A percentile compares a stretch with the other conserved stretches of the same genome.
phyloP scores from a whole-genome alignment of 2,888 invertebrate genomes.

The Dynastes tityus region DNA sequence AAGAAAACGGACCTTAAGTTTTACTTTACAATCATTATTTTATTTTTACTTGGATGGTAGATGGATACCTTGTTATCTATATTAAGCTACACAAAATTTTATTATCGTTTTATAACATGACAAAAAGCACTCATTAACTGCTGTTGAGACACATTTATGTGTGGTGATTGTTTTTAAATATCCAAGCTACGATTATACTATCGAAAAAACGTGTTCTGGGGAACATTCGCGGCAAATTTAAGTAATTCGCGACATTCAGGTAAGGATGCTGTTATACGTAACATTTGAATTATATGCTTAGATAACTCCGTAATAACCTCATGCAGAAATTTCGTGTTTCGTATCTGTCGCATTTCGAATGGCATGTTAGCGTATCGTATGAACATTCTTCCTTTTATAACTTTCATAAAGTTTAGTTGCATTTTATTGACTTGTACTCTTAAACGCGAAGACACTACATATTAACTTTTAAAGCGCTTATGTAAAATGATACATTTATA shows the following conservation, averaged over 20 bases:
- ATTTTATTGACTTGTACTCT: constrained; percentile 18
- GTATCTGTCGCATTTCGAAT: constrained; percentile 6
- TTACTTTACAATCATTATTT: constrained; percentile 31
- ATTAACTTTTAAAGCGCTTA: constrained; percentile 22
- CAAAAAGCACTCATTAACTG: no score
- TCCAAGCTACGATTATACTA: no score
- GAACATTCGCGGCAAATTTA: no score
- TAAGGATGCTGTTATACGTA: no score
- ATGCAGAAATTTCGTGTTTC: constrained; percentile 3
- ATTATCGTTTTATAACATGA: neutral
- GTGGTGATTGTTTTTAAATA: no score
- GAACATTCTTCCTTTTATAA: constrained; percentile 38
- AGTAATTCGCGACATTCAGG: no score
- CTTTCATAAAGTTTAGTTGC: constrained; percentile 35
- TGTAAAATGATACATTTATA: constrained; percentile 4
- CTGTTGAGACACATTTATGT: no score
- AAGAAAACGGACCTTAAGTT: constrained; percentile 29
- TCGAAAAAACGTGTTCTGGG: no score
- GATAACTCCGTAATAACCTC: neutral
- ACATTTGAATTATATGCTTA: no score
- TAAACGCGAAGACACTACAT: constrained; percentile 12
- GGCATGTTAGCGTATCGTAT: constrained; percentile 15
- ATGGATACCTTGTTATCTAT: constrained; percentile 20
- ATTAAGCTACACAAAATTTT: neutral
- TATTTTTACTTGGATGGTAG: constrained; percentile 25